Percentiles rank a stretch among this genome's conserved stretches.
These are phyloP conservation scores for Sycobia sp. DNA, from an alignment of 1,140 invertebrate genomes.

Conservation along the genomic window DNA sequence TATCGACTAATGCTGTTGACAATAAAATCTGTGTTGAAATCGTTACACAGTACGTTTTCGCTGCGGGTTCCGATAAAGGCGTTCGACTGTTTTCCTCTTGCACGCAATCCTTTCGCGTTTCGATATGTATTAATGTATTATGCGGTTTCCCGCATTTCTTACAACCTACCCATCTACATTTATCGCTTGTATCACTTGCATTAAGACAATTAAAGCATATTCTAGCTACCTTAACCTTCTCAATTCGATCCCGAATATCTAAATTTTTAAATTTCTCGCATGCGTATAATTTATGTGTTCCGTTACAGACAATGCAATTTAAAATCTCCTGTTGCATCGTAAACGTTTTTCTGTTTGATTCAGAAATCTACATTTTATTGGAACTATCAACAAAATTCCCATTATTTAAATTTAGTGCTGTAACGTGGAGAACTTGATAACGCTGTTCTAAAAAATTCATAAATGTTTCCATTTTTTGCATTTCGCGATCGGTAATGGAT, in stretches of 20 bases:
- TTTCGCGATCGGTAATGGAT: not conserved
- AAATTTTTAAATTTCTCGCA: not conserved
- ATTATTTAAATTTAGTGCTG: slow-evolving; percentile 4
- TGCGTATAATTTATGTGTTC: not conserved
- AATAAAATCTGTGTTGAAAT: not conserved
- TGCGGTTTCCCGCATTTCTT: not conserved
- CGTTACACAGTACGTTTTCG: not conserved
- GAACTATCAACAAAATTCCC: no score
- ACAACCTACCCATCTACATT: not conserved
- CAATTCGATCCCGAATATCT: not conserved
- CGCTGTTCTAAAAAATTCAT: slow-evolving; percentile 12
- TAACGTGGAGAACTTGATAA: slow-evolving; percentile 42
- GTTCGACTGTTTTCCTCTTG: not conserved
- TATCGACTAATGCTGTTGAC: not conserved
- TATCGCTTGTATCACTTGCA: not conserved
- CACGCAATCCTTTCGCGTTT: not conserved
- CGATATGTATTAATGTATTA: not conserved
- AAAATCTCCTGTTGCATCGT: no score
- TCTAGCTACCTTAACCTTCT: not conserved
- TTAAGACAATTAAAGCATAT: not conserved
- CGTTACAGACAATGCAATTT: not conserved
- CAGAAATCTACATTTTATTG: no score
- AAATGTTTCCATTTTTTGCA: not conserved
- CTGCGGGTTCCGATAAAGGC: not conserved
- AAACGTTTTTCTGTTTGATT: no score